Conservation (phyloP, 1,140 invertebrate species). For the Steinernema feltiae region DNA sequence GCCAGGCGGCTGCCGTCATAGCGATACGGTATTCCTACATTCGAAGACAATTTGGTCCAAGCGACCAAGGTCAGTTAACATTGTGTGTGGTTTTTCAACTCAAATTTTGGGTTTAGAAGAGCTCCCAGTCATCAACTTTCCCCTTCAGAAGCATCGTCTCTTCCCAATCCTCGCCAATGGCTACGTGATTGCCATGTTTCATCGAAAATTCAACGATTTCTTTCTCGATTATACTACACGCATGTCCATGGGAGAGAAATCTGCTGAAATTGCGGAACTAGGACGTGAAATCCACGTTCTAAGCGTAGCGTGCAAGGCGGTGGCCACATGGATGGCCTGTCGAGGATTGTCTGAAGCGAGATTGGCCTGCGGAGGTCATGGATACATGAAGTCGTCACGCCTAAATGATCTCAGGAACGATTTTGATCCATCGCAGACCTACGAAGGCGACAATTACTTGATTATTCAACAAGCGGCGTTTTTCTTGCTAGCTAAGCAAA, state of each 20-base stretch:
- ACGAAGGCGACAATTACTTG: constrained; percentile 93
- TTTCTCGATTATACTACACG: constrained; percentile 63
- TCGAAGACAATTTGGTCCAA: constrained; percentile 77
- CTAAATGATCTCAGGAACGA: constrained; percentile 76
- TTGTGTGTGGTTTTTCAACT: not conserved
- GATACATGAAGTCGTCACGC: constrained; percentile 64
- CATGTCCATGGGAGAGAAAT: constrained; percentile 59
- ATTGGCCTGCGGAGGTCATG: constrained; percentile 77
- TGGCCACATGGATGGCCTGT: constrained; percentile 74
- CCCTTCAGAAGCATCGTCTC: constrained; percentile 82
- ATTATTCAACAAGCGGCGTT: constrained; percentile 87
- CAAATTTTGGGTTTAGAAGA: constrained; percentile 64
- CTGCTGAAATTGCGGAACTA: constrained; percentile 61
- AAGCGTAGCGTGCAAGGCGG: constrained; percentile 77
- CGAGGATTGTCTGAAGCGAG: constrained; percentile 81
- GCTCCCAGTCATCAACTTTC: constrained; percentile 80
- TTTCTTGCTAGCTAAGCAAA: constrained; percentile 66
- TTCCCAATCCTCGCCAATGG: constrained; percentile 78
- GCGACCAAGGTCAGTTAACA: not conserved
- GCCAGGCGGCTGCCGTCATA: constrained; percentile 72
- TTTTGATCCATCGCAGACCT: constrained; percentile 84
- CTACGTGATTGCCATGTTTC: constrained; percentile 72
- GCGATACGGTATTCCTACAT: constrained; percentile 82
- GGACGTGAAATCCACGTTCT: constrained; percentile 83
- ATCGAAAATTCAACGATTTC: constrained; percentile 62